phyloP scores from a whole-genome alignment of 2,113 vertebrate species.

The Epinephelus cyanopodus region DNA sequence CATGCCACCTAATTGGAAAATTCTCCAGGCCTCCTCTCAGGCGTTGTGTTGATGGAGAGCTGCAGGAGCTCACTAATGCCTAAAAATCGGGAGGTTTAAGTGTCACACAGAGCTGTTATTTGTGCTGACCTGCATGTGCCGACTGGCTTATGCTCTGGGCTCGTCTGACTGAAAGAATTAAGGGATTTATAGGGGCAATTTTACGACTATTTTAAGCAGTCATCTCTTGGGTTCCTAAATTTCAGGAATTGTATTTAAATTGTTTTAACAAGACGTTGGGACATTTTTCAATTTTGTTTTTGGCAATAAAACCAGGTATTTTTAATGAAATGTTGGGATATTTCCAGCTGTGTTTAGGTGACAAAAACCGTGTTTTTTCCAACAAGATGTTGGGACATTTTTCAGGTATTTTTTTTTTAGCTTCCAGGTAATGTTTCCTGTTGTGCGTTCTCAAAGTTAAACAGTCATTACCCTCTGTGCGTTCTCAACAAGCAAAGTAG shows the following conservation, averaged over 20 bases:
- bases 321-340: too few relatives aligned
- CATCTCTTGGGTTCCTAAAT: background rate
- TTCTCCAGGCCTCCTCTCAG: constrained; percentile 49
- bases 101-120: constrained; percentile 45
- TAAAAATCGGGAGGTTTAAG: constrained; percentile 35
- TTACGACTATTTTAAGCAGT: background rate
- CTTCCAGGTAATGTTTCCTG: background rate
- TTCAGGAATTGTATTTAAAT: background rate
- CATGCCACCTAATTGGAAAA: constrained; percentile 66
- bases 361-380: too few relatives aligned
- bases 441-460: background rate
- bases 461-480: background rate
- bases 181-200: constrained; percentile 22
- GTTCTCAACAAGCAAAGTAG: constrained; percentile 11
- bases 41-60: constrained; percentile 42
- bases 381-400: too few relatives aligned
- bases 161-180: constrained; percentile 4
- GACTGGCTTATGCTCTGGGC: background rate
- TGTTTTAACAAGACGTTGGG: background rate
- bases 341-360: too few relatives aligned
- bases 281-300: too few relatives aligned
- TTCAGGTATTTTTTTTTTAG: constrained; percentile 13
- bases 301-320: too few relatives aligned
- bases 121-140: constrained; percentile 42
- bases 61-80: constrained; percentile 12